Conservation (phyloP, 2,113 vertebrate genomes). For the Meriones unguiculatus region DNA sequence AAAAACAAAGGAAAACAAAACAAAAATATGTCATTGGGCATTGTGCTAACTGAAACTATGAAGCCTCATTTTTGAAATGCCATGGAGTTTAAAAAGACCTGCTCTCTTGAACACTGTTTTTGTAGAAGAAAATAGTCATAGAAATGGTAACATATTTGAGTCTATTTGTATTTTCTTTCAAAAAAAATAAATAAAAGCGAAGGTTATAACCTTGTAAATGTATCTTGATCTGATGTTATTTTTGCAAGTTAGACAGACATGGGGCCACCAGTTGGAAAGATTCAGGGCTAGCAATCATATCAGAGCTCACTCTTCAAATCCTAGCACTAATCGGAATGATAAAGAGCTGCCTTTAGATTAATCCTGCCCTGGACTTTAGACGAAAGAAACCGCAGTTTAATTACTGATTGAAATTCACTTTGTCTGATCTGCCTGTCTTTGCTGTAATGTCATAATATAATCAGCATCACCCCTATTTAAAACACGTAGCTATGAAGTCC, state of each 20-base stretch:
- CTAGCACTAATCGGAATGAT: slow-evolving; percentile 86
- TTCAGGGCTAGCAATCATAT: slow-evolving; percentile 81
- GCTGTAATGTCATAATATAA: slow-evolving; percentile 89
- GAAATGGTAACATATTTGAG: slow-evolving; percentile 77
- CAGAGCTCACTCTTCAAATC: slow-evolving; percentile 87
- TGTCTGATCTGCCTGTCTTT: slow-evolving; percentile 88
- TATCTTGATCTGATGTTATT: slow-evolving; percentile 85
- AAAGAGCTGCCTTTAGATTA: slow-evolving; percentile 89
- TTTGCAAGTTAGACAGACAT: slow-evolving; percentile 86
- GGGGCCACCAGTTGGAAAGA: slow-evolving; percentile 76
- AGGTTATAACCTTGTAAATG: slow-evolving; percentile 78
- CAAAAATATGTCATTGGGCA: slow-evolving; percentile 56
- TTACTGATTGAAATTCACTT: slow-evolving; percentile 90
- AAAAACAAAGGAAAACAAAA: neutral
- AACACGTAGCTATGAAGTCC: slow-evolving; percentile 87
- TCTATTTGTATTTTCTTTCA: slow-evolving; percentile 76
- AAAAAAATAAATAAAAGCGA: slow-evolving; percentile 83
- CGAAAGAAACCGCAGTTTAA: slow-evolving; percentile 88
- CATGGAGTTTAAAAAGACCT: slow-evolving; percentile 31
- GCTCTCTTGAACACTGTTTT: slow-evolving; percentile 70
- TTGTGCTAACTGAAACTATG: slow-evolving; percentile 65
- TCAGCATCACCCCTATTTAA: slow-evolving; percentile 86
- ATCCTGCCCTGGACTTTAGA: slow-evolving; percentile 88
- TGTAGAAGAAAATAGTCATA: slow-evolving; percentile 66
- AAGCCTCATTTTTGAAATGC: slow-evolving; percentile 37